phyloP scores from a whole-genome alignment of 1,140 invertebrate genomes.

The Cydia pomonella region DNA sequence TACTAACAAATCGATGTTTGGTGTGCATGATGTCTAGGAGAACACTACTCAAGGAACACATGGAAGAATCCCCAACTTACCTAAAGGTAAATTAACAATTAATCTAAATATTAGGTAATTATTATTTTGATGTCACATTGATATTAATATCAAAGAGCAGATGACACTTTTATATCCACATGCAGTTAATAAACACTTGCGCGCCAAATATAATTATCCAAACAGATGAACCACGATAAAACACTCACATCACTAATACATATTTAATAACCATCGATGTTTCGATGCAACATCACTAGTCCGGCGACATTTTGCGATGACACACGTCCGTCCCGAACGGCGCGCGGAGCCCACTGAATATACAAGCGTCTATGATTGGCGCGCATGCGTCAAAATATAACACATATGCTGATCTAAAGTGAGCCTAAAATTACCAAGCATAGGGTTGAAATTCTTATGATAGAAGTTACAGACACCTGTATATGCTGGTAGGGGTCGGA shows the following conservation, averaged over 20 bases:
- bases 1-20: no score
- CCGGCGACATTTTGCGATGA: background rate
- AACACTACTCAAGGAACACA: no score
- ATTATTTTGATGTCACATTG: background rate
- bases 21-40: no score
- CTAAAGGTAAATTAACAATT: background rate
- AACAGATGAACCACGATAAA: constrained; percentile 3
- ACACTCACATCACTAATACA: constrained; percentile 16
- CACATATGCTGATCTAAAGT: constrained; percentile 36
- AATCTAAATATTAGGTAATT: background rate
- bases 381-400: constrained; percentile 42
- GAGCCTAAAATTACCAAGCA: background rate
- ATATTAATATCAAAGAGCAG: background rate
- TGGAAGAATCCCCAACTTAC: background rate
- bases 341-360: constrained; percentile 23
- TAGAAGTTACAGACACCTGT: constrained; percentile 66
- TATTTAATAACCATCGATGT: constrained; percentile 24
- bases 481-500: constrained; percentile 69
- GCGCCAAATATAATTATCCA: background rate
- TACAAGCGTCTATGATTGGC: constrained; percentile 30
- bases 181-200: background rate
- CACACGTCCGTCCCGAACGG: background rate
- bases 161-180: constrained; percentile 4
- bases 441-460: constrained; percentile 41
- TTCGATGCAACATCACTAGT: constrained; percentile 26